Conservation (phyloP, 1,140 invertebrate species). For the Dolichoris vasculosae region DNA sequence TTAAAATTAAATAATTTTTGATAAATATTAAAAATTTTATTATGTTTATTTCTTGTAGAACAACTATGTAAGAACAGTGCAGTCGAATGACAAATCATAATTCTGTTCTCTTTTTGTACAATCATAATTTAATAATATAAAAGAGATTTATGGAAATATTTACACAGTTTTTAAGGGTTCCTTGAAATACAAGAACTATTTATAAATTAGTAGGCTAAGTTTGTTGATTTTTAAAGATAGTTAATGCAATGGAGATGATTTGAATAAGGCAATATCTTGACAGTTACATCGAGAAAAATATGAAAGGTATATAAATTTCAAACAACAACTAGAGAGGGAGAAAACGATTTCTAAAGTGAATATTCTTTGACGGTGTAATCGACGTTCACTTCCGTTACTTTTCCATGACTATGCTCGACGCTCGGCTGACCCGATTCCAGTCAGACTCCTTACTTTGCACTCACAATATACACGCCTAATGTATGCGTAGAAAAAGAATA, state of each 20-base stretch:
- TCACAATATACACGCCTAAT: neutral
- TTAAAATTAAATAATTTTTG: too few species aligned
- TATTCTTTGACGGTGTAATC: slow-evolving; percentile 40
- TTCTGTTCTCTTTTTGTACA: too few species aligned
- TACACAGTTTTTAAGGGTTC: too few species aligned
- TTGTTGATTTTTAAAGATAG: neutral
- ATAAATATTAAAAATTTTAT: too few species aligned
- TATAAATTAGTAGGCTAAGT: too few species aligned
- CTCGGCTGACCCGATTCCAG: slow-evolving; percentile 40
- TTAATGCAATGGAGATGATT: too few species aligned
- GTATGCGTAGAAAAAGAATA: neutral
- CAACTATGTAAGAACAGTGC: too few species aligned
- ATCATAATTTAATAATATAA: too few species aligned
- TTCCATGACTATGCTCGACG: slow-evolving; percentile 20
- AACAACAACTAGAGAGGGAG: slow-evolving; percentile 2
- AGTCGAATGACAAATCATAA: too few species aligned
- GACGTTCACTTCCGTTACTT: slow-evolving; percentile 47
- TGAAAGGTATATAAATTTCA: neutral
- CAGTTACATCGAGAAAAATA: neutral
- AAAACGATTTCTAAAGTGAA: slow-evolving; percentile 42
- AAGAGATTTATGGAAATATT: neutral
- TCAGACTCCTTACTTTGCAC: slow-evolving; percentile 36
- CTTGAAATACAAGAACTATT: too few species aligned
- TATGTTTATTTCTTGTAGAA: too few species aligned
- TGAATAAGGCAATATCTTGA: slow-evolving; percentile 1